Evolutionary conservation across 2,888 invertebrate genomes (phyloP).

Genomic region (Andrena chrysosceles): DNA sequence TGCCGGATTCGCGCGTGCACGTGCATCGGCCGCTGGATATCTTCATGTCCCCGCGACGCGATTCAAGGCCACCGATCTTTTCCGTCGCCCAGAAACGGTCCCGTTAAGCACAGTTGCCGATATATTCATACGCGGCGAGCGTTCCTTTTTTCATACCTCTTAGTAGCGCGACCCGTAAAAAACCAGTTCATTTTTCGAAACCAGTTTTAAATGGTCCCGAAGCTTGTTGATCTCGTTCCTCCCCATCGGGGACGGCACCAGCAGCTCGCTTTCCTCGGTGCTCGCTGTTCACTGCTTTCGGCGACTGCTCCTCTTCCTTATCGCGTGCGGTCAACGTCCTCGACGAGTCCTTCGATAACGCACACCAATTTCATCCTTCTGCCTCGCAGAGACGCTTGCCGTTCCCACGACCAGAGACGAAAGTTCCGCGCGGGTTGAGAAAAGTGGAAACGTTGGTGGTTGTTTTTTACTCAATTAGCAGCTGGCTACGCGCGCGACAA

Average conservation of each 20-base stretch:
- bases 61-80: slow-evolving; percentile 51
- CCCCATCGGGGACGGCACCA: not conserved
- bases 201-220: slow-evolving; percentile 26
- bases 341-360: not conserved
- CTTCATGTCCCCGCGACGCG: slow-evolving; percentile 5
- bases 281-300: not conserved
- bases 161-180: slow-evolving; percentile 33
- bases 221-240: not conserved
- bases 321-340: not conserved
- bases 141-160: slow-evolving; percentile 24
- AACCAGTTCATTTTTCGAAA: slow-evolving; percentile 51
- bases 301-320: not conserved
- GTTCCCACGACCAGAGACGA: no score
- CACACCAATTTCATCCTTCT: not conserved
- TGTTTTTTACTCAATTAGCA: no score
- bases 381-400: not conserved
- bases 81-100: slow-evolving; percentile 39
- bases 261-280: not conserved
- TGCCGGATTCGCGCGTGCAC: slow-evolving; percentile 6
- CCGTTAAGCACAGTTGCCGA: slow-evolving; percentile 60
- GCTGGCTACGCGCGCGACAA: not conserved
- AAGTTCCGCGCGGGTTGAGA: no score
- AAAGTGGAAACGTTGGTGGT: no score
- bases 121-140: slow-evolving; percentile 42
- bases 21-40: slow-evolving; percentile 24